Evolutionary conservation across 2,888 invertebrate genomes (phyloP), one percentile per base, ranked within the genome.

Genomic region (Eupithecia insigniata): DNA sequence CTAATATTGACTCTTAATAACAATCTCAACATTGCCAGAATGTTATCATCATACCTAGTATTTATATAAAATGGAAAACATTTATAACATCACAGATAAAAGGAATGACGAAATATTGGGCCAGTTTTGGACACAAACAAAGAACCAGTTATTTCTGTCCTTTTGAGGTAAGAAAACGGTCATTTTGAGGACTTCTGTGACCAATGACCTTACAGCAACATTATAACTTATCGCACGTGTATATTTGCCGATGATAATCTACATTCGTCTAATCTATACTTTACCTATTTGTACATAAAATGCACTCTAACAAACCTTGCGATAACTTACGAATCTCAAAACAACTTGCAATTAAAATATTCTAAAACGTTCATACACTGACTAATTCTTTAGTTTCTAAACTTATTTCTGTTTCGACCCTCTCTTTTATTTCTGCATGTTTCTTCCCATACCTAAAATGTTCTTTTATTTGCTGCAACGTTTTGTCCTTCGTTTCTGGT

Each of bases 401-500:
- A 26, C 2, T 14, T 55, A 55, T 14, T 26, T 55, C 22, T 26
- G 55, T 55, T 12, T 14, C 14, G 12, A 55, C 5, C 26, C 26
- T 55, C 73, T 73, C 30, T 81, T 83, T 80, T 84, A 85, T 12
- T 64, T 68, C 28, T 55, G 12, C 65, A 39, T 78, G 83, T 76
- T 86, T 88, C 73, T 88, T 88, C 0, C 89, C 87, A 67, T 88
- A 80, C 72, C 90, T 91, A 81, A 95, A 95, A 73, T 92, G 84
- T 78, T 95, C 95, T 79, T 96, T 96, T 75, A 97, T 96, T 89
- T 96, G 95, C 66, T 95, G 88, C 62, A 96, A 88, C 8, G 96
- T 96, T 83, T 96, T 96, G 22, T 95, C 95, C 80, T 95, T 96
- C 0, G 97, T 97, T 90, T 97, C 96, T 0, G 97, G 97, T 69